Evolutionary conservation across 2,888 invertebrate species (phyloP).

Genomic region (Limnephilus auricula): DNA sequence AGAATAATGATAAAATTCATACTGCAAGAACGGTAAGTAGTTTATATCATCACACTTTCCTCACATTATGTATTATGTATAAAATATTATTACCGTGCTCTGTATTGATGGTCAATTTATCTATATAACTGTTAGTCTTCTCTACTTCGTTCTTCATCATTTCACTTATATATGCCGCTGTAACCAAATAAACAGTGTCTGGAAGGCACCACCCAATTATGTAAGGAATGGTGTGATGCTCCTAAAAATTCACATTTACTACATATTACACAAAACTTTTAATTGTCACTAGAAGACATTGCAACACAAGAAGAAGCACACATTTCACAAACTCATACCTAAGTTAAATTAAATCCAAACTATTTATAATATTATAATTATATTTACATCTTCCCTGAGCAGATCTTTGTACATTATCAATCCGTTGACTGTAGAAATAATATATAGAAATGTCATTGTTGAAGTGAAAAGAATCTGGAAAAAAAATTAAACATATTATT

Average conservation of each 20-base stretch:
- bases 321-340: too few relatives aligned
- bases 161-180: conserved; percentile 60
- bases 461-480: conserved; percentile 60
- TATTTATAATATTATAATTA: neutral
- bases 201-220: conserved; percentile 58
- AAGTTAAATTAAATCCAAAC: too few relatives aligned
- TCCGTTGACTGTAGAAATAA: conserved; percentile 61
- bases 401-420: conserved; percentile 58
- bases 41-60: neutral
- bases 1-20: too few relatives aligned
- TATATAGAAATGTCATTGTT: conserved; percentile 57
- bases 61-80: neutral
- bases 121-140: conserved; percentile 57
- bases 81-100: conserved; percentile 47
- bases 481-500: neutral
- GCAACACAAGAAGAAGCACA: neutral
- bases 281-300: too few relatives aligned
- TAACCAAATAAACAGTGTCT: conserved; percentile 48
- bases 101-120: conserved; percentile 60
- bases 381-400: conserved; percentile 56
- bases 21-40: neutral
- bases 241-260: conserved; percentile 37
- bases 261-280: neutral
- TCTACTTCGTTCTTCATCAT: conserved; percentile 61
- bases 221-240: conserved; percentile 46